Evolutionary conservation across 2,888 invertebrate species (phyloP).

Genomic region (Hyposoter didymator): DNA sequence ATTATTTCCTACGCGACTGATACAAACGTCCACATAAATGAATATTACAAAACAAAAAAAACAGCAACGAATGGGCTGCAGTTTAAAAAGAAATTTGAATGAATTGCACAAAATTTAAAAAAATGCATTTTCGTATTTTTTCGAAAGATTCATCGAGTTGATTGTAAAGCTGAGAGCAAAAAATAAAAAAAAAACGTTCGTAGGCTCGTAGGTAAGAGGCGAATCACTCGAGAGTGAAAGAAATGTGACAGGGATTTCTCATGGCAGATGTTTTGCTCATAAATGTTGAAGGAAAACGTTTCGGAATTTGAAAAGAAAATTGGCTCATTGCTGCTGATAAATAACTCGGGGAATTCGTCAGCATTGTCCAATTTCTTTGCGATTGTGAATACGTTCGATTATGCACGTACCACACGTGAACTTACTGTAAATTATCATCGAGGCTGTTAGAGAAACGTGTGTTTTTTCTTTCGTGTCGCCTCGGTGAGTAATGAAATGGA

Average conservation of each 20-base stretch:
- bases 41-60: neutral
- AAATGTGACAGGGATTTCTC: neutral
- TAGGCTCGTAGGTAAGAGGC: too few relatives aligned
- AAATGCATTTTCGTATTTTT: neutral
- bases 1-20: neutral
- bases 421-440: neutral
- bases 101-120: neutral
- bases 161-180: too few relatives aligned
- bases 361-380: neutral
- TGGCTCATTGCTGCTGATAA: neutral
- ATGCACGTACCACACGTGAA: conserved; percentile 1
- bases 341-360: neutral
- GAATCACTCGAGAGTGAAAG: too few relatives aligned
- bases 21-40: too few relatives aligned
- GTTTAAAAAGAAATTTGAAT: neutral
- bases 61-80: too few relatives aligned
- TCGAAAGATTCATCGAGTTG: neutral
- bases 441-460: neutral
- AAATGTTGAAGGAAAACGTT: neutral
- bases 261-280: neutral
- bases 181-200: too few relatives aligned
- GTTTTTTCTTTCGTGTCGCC: conserved; percentile 12
- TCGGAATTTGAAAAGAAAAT: neutral
- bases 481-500: neutral
- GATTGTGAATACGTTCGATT: neutral